Percentiles rank a stretch among this genome's conserved stretches.
These are phyloP conservation scores for Gymnoscopelus braueri DNA, from an alignment of 2,797 vertebrate species.

Conservation along the genomic window DNA sequence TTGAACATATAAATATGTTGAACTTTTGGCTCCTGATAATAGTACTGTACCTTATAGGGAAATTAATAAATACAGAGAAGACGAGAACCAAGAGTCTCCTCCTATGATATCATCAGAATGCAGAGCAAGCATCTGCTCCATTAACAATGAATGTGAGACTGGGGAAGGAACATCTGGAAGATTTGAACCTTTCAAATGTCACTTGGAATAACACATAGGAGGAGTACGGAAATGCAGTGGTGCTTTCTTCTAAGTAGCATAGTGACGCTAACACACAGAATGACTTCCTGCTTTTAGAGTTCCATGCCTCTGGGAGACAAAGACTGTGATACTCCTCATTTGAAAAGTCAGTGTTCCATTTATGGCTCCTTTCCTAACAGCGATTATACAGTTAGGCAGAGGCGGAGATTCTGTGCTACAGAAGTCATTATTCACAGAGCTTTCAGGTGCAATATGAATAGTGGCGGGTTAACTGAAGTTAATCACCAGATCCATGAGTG, in stretches of 20 bases:
- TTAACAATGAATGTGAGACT: neutral
- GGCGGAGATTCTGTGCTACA: neutral
- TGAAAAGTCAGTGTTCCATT: neutral
- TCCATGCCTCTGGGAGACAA: neutral
- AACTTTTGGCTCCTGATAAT: too few relatives aligned
- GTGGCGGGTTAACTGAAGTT: slow-evolving; percentile 48
- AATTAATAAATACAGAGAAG: too few relatives aligned
- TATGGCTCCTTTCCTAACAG: slow-evolving; percentile 1
- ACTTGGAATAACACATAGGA: too few relatives aligned
- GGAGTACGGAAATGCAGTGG: too few relatives aligned
- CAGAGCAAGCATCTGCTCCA: too few relatives aligned
- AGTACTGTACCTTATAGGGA: too few relatives aligned
- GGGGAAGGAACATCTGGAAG: neutral
- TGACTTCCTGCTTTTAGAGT: neutral
- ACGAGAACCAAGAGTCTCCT: too few relatives aligned
- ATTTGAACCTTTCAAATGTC: slow-evolving; percentile 4
- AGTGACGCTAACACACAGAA: neutral
- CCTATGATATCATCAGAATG: too few relatives aligned
- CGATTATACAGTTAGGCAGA: slow-evolving; percentile 10
- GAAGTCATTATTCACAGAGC: slow-evolving; percentile 27
- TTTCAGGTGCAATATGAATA: slow-evolving; percentile 41
- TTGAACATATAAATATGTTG: too few relatives aligned
- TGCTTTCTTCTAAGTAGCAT: neutral
- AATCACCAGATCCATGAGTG: slow-evolving; percentile 42
- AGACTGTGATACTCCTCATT: slow-evolving; percentile 1